Percentiles rank a stretch among this genome's conserved stretches.
phyloP scores from a whole-genome alignment of 2,888 invertebrate genomes.

The Abscondita cerata region DNA sequence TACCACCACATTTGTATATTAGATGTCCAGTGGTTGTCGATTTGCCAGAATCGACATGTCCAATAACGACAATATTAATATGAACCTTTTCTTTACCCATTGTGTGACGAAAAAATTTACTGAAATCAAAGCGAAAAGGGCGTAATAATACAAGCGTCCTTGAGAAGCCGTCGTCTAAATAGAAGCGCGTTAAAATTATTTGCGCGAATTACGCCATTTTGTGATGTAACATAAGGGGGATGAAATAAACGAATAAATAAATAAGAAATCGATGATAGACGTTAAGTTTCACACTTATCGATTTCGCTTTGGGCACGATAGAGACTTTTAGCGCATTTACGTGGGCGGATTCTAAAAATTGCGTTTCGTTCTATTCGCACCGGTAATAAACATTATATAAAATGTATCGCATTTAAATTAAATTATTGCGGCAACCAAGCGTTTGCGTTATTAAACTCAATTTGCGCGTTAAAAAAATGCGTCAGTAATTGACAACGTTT shows the following conservation, averaged over 20 bases:
- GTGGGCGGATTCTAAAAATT: slow-evolving; percentile 6
- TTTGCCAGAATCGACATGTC: slow-evolving; percentile 99
- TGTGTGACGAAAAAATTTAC: slow-evolving; percentile 31
- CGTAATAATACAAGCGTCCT: slow-evolving; percentile 72
- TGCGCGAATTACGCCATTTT: slow-evolving; percentile 48
- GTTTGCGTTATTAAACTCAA: too few species aligned
- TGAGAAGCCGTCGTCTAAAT: slow-evolving; percentile 71
- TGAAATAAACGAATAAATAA: slow-evolving; percentile 13
- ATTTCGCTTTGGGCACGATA: slow-evolving; percentile 10
- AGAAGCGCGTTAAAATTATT: slow-evolving; percentile 17
- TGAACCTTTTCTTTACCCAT: slow-evolving; percentile 99
- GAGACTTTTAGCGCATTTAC: background rate
- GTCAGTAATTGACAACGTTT: too few species aligned
- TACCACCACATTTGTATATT: slow-evolving; percentile 99
- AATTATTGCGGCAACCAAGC: too few species aligned
- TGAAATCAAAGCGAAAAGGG: background rate
- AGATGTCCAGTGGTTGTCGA: slow-evolving; percentile 98
- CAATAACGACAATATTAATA: slow-evolving; percentile 99
- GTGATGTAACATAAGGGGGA: slow-evolving; percentile 48
- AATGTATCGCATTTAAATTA: too few species aligned
- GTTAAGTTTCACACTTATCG: slow-evolving; percentile 9
- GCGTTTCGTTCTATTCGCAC: background rate
- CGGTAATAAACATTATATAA: background rate
- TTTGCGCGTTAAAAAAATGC: too few species aligned
- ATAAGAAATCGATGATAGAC: slow-evolving; percentile 19